Conservation (phyloP, 2,888 invertebrate species). For the Aspidapion aeneum region DNA sequence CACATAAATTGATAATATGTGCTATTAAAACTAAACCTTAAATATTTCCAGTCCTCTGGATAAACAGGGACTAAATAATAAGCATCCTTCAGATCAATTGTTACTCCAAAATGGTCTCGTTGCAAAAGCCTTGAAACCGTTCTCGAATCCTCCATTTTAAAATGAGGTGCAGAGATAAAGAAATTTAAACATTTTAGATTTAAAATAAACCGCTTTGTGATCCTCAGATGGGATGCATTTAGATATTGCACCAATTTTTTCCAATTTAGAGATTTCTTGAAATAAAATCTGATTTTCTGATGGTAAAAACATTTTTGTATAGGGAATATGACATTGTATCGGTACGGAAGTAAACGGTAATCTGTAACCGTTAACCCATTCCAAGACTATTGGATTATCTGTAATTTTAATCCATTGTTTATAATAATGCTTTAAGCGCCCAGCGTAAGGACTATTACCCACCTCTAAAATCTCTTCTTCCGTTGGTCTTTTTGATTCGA, state of each 20-base stretch:
- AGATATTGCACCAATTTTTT: not conserved
- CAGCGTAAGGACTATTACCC: not conserved
- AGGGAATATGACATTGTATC: not conserved
- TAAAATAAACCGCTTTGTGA: not conserved
- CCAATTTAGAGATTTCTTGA: not conserved
- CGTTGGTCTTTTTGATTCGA: not conserved
- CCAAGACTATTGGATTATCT: not conserved
- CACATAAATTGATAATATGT: conserved; percentile 29
- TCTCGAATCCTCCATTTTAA: not conserved
- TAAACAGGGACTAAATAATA: not conserved
- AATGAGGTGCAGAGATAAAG: not conserved
- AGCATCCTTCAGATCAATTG: not conserved
- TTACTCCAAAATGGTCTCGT: not conserved
- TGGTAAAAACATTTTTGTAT: not conserved
- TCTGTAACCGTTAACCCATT: not conserved
- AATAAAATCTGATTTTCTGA: not conserved
- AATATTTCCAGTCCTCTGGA: not conserved
- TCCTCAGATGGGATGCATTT: not conserved
- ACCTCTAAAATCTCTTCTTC: not conserved
- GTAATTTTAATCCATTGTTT: not conserved
- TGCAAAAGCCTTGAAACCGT: not conserved
- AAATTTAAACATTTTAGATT: not conserved
- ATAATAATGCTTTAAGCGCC: conserved; percentile 7
- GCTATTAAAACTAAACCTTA: not conserved
- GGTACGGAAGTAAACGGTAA: not conserved